phyloP scores from a whole-genome alignment of 2,888 invertebrate species.

The Norana najaformis region DNA sequence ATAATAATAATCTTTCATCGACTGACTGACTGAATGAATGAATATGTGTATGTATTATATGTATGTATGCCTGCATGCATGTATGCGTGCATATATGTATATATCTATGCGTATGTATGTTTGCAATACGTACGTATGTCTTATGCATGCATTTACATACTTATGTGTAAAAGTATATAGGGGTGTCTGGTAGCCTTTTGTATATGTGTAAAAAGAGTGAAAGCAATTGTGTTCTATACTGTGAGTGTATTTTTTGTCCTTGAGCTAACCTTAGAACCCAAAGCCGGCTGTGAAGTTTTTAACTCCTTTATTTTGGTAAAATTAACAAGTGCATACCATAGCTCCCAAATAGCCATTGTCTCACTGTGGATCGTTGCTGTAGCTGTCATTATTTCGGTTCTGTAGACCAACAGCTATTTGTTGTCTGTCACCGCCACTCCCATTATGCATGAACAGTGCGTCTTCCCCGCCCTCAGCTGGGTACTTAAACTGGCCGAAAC shows the following conservation, averaged over 20 bases:
- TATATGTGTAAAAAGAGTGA: not conserved
- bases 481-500: too few species aligned
- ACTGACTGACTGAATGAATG: not conserved
- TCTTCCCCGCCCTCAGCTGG: too few species aligned
- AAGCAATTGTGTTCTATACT: not conserved
- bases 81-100: not conserved
- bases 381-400: too few species aligned
- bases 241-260: not conserved
- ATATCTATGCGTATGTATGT: not conserved
- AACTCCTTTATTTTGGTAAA: too few species aligned
- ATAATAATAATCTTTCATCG: not conserved
- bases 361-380: too few species aligned
- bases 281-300: too few species aligned
- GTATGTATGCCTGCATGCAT: not conserved
- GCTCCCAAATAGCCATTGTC: too few species aligned
- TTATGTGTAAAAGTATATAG: too few species aligned
- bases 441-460: too few species aligned
- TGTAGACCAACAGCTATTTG: too few species aligned
- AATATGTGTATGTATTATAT: not conserved
- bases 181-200: not conserved
- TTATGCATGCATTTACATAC: not conserved
- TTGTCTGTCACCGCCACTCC: too few species aligned
- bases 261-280: not conserved
- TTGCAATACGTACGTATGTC: not conserved
- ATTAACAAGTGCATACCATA: too few species aligned